A percentile compares a stretch with the other conserved stretches of the same genome.
These are phyloP conservation scores for Taphrorychus bicolor DNA, from an alignment of 2,888 invertebrate genomes.

Conservation along the genomic window DNA sequence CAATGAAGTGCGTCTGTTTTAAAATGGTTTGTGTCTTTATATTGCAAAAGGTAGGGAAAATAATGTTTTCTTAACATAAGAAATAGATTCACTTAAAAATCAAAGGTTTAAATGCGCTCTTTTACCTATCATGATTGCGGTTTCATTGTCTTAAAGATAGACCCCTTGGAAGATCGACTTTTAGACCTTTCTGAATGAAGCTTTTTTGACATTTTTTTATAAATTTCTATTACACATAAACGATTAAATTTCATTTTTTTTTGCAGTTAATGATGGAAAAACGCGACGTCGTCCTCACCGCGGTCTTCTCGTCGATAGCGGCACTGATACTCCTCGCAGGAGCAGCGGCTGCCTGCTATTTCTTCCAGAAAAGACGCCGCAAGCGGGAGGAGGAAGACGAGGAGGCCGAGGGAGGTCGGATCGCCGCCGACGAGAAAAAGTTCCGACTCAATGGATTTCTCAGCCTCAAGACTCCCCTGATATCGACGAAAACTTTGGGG, in stretches of 20 bases:
- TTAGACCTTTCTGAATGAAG: too few relatives aligned
- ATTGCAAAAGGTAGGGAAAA: too few relatives aligned
- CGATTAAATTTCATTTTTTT: slow-evolving; percentile 17
- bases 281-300: slow-evolving; percentile 70
- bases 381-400: slow-evolving; percentile 61
- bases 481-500: slow-evolving; percentile 78
- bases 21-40: too few relatives aligned
- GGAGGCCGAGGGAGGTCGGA: slow-evolving; percentile 63
- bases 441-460: slow-evolving; percentile 71
- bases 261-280: slow-evolving; percentile 74
- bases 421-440: slow-evolving; percentile 63
- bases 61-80: too few relatives aligned
- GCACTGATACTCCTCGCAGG: slow-evolving; percentile 66
- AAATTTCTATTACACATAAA: background rate
- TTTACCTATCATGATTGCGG: too few relatives aligned
- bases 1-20: too few relatives aligned
- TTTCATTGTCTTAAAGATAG: too few relatives aligned
- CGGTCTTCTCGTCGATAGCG: slow-evolving; percentile 69
- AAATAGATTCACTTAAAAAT: too few relatives aligned
- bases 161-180: too few relatives aligned
- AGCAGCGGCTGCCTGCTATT: slow-evolving; percentile 65
- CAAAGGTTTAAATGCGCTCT: too few relatives aligned
- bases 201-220: background rate
- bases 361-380: slow-evolving; percentile 64
- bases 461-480: slow-evolving; percentile 74